phyloP scores from a whole-genome alignment of 2,113 vertebrate genomes.

The Cinclus mexicanus region DNA sequence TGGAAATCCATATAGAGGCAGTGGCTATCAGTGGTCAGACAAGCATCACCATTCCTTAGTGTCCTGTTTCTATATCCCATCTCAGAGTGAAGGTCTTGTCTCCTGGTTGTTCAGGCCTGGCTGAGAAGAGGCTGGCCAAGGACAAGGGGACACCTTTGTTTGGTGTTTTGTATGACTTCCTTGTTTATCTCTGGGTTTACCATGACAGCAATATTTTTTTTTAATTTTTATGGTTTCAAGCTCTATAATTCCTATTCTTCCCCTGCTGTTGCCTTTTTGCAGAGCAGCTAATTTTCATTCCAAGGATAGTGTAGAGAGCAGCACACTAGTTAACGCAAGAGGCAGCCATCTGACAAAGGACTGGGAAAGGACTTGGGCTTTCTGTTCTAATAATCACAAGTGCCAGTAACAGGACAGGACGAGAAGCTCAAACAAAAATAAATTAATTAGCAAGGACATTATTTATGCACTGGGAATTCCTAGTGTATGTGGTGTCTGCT shows the following conservation, averaged over 20 bases:
- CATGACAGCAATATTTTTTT: neutral
- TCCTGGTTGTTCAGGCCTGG: neutral
- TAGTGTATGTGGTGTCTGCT: slow-evolving; percentile 46
- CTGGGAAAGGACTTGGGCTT: neutral
- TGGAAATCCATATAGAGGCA: neutral
- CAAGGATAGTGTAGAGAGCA: neutral
- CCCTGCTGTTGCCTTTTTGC: neutral
- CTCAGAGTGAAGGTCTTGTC: neutral
- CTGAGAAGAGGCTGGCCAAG: neutral
- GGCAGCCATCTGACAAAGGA: neutral
- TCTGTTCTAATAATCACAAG: slow-evolving; percentile 38
- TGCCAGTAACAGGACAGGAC: neutral
- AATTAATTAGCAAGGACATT: slow-evolving; percentile 68
- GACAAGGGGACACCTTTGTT: neutral
- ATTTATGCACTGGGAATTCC: slow-evolving; percentile 66
- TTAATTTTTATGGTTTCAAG: neutral
- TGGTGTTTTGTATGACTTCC: neutral
- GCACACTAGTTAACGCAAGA: neutral
- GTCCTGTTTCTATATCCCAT: neutral
- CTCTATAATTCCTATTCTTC: neutral
- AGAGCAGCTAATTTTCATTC: slow-evolving; percentile 28
- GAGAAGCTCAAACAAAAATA: slow-evolving; percentile 44
- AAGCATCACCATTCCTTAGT: neutral
- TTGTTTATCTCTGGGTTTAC: neutral
- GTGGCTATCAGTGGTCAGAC: neutral